These are phyloP conservation scores for Caenorhabditis afra DNA, from an alignment of 2,888 invertebrate genomes.

Conservation along the genomic window DNA sequence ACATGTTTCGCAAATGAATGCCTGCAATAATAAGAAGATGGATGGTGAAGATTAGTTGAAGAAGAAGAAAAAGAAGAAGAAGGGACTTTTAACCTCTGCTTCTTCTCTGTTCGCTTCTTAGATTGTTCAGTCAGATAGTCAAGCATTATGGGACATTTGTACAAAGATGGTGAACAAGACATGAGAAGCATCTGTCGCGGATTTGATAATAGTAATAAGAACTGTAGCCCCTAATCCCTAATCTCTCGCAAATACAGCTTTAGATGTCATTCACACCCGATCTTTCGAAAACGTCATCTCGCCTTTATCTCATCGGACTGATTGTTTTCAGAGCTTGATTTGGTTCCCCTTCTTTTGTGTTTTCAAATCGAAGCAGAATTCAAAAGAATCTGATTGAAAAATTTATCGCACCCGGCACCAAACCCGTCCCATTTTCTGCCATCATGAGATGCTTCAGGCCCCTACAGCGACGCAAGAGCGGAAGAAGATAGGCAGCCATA, in stretches of 20 bases:
- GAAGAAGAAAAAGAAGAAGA: no score
- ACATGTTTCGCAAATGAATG: constrained; percentile 81
- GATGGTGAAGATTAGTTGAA: constrained; percentile 14
- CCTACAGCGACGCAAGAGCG: constrained; percentile 19
- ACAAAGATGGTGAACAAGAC: no score
- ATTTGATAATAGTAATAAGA: constrained; percentile 12
- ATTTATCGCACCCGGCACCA: constrained; percentile 31
- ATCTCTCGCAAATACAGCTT: constrained; percentile 31
- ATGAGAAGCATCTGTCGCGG: neutral
- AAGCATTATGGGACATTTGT: no score
- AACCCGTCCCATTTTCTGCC: constrained; percentile 5
- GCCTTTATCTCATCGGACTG: constrained; percentile 3
- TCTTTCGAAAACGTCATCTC: constrained; percentile 29
- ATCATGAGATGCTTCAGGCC: constrained; percentile 4
- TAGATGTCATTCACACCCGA: constrained; percentile 30
- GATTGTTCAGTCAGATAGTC: constrained; percentile 18
- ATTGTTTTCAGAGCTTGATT: neutral
- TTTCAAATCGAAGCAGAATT: constrained; percentile 28
- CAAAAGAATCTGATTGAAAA: constrained; percentile 44
- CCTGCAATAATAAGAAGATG: constrained; percentile 60
- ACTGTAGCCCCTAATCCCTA: constrained; percentile 57
- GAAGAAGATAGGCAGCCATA: constrained; percentile 41
- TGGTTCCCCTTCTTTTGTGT: neutral
- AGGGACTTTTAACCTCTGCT: no score
- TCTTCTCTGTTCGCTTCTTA: constrained; percentile 9